These are phyloP conservation scores for Mimumesa dahlbomi DNA, from an alignment of 2,888 invertebrate species.

Conservation along the genomic window DNA sequence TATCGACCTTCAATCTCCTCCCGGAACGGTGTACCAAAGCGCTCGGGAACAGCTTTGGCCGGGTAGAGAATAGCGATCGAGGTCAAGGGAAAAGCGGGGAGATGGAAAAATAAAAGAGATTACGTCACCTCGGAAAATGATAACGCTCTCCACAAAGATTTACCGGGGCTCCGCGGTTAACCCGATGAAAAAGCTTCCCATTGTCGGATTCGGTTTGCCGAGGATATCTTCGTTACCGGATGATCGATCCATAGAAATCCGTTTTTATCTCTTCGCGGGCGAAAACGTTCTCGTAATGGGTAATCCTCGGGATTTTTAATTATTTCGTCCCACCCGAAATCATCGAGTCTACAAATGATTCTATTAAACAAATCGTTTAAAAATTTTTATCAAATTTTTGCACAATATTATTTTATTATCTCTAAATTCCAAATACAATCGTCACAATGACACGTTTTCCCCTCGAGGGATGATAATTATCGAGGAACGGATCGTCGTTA, in stretches of 20 bases:
- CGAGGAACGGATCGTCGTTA: too few species aligned
- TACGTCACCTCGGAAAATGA: conserved; percentile 41
- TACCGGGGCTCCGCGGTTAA: conserved; percentile 21
- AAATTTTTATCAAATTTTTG: neutral
- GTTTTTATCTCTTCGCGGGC: neutral
- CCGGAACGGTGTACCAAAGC: conserved; percentile 20
- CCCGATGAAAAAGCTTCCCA: conserved; percentile 26
- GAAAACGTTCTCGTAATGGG: conserved; percentile 15
- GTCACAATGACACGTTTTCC: too few species aligned
- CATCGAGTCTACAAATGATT: neutral
- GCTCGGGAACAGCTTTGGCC: conserved; percentile 4
- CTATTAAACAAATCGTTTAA: neutral
- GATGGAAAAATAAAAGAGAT: conserved; percentile 25
- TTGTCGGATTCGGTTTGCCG: conserved; percentile 20
- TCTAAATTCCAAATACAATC: too few species aligned
- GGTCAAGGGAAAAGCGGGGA: neutral
- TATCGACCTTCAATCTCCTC: conserved; percentile 36
- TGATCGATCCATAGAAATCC: conserved; percentile 23
- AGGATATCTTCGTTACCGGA: conserved; percentile 13
- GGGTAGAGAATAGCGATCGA: conserved; percentile 32
- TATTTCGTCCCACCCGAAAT: neutral
- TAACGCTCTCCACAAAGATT: conserved; percentile 39
- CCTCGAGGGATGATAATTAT: too few species aligned
- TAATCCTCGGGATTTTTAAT: conserved; percentile 31
- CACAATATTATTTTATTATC: neutral